Evolutionary conservation across 2,797 vertebrate genomes (phyloP).

Genomic region (Phalloptychus januarius): DNA sequence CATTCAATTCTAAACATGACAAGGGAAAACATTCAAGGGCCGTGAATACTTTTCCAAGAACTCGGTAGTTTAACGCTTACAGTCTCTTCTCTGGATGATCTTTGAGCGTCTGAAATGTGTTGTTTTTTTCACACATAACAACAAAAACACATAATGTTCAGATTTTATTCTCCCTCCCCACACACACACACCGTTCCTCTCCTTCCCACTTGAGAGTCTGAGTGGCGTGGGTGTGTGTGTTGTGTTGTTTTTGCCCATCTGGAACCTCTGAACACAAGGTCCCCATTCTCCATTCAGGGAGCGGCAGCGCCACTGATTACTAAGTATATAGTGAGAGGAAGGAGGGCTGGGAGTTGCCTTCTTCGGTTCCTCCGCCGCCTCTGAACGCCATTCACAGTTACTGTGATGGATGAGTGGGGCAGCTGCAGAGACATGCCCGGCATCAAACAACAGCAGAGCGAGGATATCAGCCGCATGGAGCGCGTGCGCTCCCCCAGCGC

Average conservation of each 20-base stretch:
- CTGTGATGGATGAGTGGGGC: constrained; percentile 80
- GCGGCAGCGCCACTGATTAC: constrained; percentile 72
- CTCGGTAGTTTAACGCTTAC: not conserved
- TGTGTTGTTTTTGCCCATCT: constrained; percentile 75
- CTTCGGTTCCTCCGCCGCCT: constrained; percentile 60
- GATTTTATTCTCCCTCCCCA: not conserved
- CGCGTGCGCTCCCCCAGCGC: not conserved
- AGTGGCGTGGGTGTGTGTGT: constrained; percentile 57
- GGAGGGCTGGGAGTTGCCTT: constrained; percentile 56
- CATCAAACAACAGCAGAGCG: constrained; percentile 71
- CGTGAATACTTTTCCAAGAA: not conserved
- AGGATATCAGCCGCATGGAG: constrained; percentile 65
- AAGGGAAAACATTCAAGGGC: not conserved
- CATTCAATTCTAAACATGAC: not conserved
- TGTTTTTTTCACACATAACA: constrained; percentile 2
- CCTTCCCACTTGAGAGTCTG: constrained; percentile 38
- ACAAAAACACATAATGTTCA: constrained; percentile 7
- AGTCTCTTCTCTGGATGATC: not conserved
- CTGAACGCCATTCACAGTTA: constrained; percentile 75
- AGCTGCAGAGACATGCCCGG: constrained; percentile 68
- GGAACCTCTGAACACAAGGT: constrained; percentile 75
- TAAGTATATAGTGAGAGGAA: constrained; percentile 67
- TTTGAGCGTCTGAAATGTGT: not conserved
- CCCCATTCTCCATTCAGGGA: constrained; percentile 73
- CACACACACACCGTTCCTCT: constrained; percentile 10